phyloP scores from a whole-genome alignment of 2,113 vertebrate genomes.

The Hoplias malabaricus region DNA sequence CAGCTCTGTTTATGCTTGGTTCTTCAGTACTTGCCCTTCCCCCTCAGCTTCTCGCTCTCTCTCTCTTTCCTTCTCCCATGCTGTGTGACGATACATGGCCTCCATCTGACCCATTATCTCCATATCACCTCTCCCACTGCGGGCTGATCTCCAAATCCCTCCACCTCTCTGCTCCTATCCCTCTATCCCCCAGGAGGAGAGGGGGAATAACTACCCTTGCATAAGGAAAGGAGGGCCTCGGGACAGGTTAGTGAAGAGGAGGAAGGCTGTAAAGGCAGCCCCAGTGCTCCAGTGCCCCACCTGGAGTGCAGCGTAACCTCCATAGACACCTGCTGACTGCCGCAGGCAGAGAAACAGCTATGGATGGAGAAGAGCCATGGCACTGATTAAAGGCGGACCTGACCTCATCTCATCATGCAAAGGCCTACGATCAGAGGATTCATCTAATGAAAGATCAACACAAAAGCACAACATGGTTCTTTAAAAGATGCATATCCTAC shows the following conservation, averaged over 20 bases:
- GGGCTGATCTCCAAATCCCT: conserved; percentile 72
- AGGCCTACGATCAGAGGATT: background rate
- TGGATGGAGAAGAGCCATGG: conserved; percentile 15
- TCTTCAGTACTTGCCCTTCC: conserved; percentile 58
- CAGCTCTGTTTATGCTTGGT: conserved; percentile 39
- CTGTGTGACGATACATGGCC: conserved; percentile 63
- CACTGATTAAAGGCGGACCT: conserved; percentile 29
- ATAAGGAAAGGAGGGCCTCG: conserved; percentile 57
- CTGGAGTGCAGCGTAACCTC: conserved; percentile 38
- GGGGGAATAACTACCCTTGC: conserved; percentile 67
- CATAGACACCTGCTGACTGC: conserved; percentile 41
- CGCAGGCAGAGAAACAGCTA: conserved; percentile 16
- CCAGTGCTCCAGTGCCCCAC: too few relatives aligned
- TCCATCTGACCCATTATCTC: conserved; percentile 68
- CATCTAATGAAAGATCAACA: background rate
- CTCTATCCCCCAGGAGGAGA: conserved; percentile 58
- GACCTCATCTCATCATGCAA: background rate
- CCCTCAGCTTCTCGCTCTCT: background rate
- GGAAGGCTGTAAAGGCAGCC: conserved; percentile 22
- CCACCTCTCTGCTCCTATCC: conserved; percentile 60
- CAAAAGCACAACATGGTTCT: too few relatives aligned
- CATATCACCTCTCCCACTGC: conserved; percentile 68
- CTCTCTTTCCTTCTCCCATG: conserved; percentile 23
- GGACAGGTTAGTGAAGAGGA: conserved; percentile 24
- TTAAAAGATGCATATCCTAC: too few relatives aligned